Base-by-base conservation (phyloP, 2,113 vertebrate species). In the Podarcis muralis region DNA sequence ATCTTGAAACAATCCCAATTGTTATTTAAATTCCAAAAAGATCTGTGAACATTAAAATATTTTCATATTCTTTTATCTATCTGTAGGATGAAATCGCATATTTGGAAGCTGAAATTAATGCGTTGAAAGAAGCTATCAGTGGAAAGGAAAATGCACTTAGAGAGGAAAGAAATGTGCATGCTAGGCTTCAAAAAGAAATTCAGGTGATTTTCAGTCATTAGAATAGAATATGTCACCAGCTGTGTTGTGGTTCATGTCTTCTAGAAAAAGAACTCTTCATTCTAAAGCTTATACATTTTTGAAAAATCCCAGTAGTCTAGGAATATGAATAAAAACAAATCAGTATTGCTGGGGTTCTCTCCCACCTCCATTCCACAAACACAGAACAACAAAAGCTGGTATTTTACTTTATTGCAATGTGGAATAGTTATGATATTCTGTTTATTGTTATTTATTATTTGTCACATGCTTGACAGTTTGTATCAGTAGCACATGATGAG, bases 111-210 rank as follows among this genome's bases (percentile, higher is more conserved):
- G 90, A 96, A 95, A 94, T 97, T 87, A 75, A 89, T 89, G 78
- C 88, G 62, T 0, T 96, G 92, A 93, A 95, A 87, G 95, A 96
- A 72, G 90, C 90, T 8, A 92, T 97, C 30, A 62, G 6, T 87
- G 93, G 92, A 92, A 97, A 95, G 92, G 88, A 48, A 85, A 89
- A 84, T 89, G 81, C 94, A 9, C 90, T 97, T 85, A 91, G 96
- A 82, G 92, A 96, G 92, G 96, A 97, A 89, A 91, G 92, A 89
- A 94, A 94, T 87, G 88, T 9, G 83, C 97, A 97, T 90, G 91
- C 91, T 92, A 96, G 94, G 23, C 95, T 98, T 93, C 96, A 77
- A 88, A 97, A 97, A 94, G 97, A 97, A 94, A 97, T 97, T 83
- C 96, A 97, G 95, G 97, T 97, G 89, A 95, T 93, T 90, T 66